Evolutionary conservation across 2,797 vertebrate genomes (phyloP).

Genomic region (Chaetophractus vellerosus): DNA sequence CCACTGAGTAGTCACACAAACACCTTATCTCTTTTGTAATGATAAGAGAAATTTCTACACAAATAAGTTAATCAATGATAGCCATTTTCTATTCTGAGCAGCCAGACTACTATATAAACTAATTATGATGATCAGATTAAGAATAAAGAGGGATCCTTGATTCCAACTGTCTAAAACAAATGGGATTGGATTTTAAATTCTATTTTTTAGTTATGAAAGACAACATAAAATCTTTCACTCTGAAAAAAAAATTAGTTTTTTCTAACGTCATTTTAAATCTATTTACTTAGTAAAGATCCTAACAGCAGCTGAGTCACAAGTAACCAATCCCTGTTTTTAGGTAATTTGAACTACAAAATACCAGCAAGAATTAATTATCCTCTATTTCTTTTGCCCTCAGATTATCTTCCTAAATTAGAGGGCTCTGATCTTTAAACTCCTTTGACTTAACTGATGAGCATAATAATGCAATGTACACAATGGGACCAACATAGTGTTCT

Average conservation of each 20-base stretch:
- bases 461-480: not conserved
- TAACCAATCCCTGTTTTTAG: not conserved
- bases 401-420: constrained; percentile 62
- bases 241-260: not conserved
- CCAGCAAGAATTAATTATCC: constrained; percentile 36
- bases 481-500: not conserved
- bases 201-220: constrained; percentile 58
- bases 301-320: constrained; percentile 6
- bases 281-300: constrained; percentile 28
- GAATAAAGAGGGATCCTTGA: constrained; percentile 5
- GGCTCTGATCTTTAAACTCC: constrained; percentile 62
- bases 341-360: constrained; percentile 51
- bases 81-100: constrained; percentile 24
- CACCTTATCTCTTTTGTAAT: constrained; percentile 8
- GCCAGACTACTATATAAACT: not conserved
- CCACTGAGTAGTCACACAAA: not conserved
- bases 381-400: constrained; percentile 42
- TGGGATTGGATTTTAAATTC: constrained; percentile 66
- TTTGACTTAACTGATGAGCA: constrained; percentile 70
- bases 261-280: not conserved
- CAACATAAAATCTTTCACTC: not conserved
- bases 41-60: constrained; percentile 37
- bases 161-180: constrained; percentile 13
- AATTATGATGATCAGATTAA: constrained; percentile 37
- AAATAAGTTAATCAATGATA: constrained; percentile 27